Conservation (phyloP, 2,797 vertebrate species). For the Lemur catta region DNA sequence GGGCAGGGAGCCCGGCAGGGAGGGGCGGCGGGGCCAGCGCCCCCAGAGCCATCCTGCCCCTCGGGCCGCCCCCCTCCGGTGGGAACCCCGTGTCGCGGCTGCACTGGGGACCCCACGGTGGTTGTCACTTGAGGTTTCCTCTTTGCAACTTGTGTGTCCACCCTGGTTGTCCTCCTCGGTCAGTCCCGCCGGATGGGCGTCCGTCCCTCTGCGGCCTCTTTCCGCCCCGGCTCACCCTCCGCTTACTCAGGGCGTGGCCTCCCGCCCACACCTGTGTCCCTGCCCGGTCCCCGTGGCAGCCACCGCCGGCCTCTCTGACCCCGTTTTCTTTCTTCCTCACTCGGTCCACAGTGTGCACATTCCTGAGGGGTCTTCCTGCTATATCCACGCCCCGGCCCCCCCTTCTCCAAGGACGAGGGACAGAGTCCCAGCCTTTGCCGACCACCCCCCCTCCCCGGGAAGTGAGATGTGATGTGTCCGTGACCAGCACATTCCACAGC, state of each 20-base stretch:
- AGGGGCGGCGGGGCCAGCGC: not conserved
- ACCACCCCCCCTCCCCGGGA: not conserved
- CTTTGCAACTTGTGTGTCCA: not conserved
- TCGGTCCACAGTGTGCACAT: not conserved
- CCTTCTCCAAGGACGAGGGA: not conserved
- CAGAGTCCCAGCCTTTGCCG: not conserved
- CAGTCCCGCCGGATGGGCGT: not conserved
- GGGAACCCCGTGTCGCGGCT: not conserved
- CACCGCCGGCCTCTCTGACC: not conserved
- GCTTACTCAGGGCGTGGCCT: not conserved
- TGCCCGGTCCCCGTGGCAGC: not conserved
- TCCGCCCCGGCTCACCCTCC: not conserved
- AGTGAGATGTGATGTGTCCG: not conserved
- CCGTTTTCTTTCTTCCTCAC: not conserved
- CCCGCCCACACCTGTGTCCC: not conserved
- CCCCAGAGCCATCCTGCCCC: not conserved
- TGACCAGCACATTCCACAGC: not conserved
- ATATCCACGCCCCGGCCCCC: not conserved
- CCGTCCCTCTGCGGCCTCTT: not conserved
- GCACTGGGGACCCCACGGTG: fast-evolving
- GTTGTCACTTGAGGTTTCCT: fast-evolving
- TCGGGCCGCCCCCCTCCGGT: not conserved
- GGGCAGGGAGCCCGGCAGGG: not conserved
- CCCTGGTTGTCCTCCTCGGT: fast-evolving
- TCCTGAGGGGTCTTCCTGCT: not conserved